These are phyloP conservation scores for Drosophila engyochracea DNA, from an alignment of 2,888 invertebrate genomes.

Conservation along the genomic window DNA sequence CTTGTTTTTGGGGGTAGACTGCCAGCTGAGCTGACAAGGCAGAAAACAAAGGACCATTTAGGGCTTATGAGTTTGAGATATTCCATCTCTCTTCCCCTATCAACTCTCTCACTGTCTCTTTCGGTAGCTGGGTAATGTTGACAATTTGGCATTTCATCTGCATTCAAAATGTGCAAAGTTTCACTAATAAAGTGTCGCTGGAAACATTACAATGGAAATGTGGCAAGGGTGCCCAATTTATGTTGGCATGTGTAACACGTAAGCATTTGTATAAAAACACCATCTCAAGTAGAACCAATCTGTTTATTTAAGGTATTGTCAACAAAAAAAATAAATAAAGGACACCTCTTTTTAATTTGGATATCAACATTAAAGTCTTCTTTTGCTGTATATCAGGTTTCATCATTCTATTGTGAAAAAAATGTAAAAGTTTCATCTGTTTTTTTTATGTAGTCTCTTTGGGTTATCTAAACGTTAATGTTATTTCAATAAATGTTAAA, in stretches of 20 bases:
- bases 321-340: neutral
- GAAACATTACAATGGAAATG: constrained; percentile 19
- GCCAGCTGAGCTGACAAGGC: constrained; percentile 35
- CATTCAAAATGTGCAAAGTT: constrained; percentile 31
- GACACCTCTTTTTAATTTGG: neutral
- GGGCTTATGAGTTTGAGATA: constrained; percentile 18
- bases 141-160: constrained; percentile 71
- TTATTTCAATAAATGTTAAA: neutral
- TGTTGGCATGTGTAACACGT: neutral
- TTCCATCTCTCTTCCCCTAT: constrained; percentile 5
- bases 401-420: neutral
- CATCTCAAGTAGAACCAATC: neutral
- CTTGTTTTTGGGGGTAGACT: constrained; percentile 13
- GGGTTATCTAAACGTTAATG: neutral
- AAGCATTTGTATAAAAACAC: neutral
- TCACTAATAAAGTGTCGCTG: constrained; percentile 9
- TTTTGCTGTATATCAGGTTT: neutral
- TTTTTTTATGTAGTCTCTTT: neutral
- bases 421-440: neutral
- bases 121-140: constrained; percentile 8
- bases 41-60: constrained; percentile 44
- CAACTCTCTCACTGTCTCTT: neutral
- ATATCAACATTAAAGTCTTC: neutral
- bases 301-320: neutral
- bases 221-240: neutral